Base-by-base conservation (phyloP, 2,113 vertebrate genomes). In the Acanthochromis polyacanthus region DNA sequence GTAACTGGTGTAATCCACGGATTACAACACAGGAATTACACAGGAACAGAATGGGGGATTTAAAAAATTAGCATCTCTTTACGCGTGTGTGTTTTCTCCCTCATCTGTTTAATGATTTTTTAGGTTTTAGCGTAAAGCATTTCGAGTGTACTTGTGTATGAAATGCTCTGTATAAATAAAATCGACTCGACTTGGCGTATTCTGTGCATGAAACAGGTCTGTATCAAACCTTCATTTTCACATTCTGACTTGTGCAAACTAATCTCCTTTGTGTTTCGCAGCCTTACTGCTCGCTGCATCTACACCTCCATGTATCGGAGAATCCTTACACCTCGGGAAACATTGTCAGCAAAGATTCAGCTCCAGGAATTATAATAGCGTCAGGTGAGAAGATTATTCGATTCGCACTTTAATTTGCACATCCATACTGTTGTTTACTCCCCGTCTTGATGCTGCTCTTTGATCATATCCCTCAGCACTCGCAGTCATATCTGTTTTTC, bases 241-340 rank as follows among this genome's bases (percentile, higher is more conserved):
- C 43, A 4, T 64, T 79, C 57, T 67, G n/a, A 57, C 40, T 51
- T 15, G 9, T 12, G 14, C 20, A 45, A 71, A 67, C 40, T 63
- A 80, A 86, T 82, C 64, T 69, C 32, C n/a, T 74, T 61, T 72
- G 5, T 55, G 55, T 75, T 92, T 88, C 14, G 0, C 86, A 98
- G 97, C 97, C 97, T 2, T 96, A 96, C 75, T 98, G 97, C 69
- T 98, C 97, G 0, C 87, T 98, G 22, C 96, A 98, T 85, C 96
- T 98, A 53, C 97, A 98, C 87, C 85, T 98, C 55, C 97, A 98
- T 36, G 96, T 98, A 51, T 98, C 97, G 14, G 97, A 98, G 84
- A 98, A 97, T 89, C 97, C 97, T 16, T 98, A 98, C 12, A 97
- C 97, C 0, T 98, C 97, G 0, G 97, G 97, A 85, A 97, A 98